Conservation (phyloP, 2,113 vertebrate species). For the Nothobranchius kuhntae region DNA sequence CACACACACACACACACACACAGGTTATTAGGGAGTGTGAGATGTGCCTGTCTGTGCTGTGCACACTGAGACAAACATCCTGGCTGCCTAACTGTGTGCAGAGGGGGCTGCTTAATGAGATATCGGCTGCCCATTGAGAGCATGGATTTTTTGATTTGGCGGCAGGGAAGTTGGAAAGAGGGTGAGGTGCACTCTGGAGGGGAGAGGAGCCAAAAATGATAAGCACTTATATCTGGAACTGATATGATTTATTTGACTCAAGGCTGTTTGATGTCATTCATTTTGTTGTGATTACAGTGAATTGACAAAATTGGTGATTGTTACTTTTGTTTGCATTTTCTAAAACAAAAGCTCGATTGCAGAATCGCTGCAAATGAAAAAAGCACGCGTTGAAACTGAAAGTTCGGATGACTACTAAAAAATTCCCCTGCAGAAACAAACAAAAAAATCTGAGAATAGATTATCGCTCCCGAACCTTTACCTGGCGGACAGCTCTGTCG, state of each 20-base stretch:
- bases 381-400: not conserved
- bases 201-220: constrained; percentile 13
- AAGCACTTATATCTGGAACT: constrained; percentile 10
- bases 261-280: not conserved
- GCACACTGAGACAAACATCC: constrained; percentile 59
- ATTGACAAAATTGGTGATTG: no score
- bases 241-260: constrained; percentile 2
- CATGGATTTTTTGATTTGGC: constrained; percentile 82
- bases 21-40: constrained; percentile 73
- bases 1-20: constrained; percentile 1
- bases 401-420: constrained; percentile 6
- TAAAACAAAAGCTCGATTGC: no score
- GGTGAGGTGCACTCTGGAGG: constrained; percentile 39
- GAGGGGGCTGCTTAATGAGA: constrained; percentile 79
- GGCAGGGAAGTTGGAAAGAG: constrained; percentile 55
- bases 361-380: no score
- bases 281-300: not conserved
- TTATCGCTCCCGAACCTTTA: constrained; percentile 14
- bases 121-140: constrained; percentile 82
- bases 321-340: no score
- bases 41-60: constrained; percentile 62
- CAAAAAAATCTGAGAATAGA: not conserved
- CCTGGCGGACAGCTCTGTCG: constrained; percentile 48
- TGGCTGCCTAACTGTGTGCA: constrained; percentile 60
- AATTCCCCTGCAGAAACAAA: constrained; percentile 3